Conservation (phyloP, 2,113 vertebrate genomes). For the Sarotherodon lohbergeri region DNA sequence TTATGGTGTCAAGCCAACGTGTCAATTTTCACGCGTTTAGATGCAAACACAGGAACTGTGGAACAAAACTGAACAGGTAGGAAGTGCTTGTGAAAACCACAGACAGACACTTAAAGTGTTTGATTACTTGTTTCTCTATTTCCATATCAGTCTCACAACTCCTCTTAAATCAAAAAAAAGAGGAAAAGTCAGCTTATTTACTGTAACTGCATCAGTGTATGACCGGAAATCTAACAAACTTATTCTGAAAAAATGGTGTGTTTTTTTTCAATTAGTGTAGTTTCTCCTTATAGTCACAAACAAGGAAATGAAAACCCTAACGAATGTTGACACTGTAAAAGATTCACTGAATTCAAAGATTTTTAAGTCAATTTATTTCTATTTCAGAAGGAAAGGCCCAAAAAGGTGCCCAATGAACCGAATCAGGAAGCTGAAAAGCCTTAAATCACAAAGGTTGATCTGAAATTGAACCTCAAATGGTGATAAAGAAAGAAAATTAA, state of each 20-base stretch:
- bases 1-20: not conserved
- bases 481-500: not conserved
- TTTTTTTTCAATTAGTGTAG: not conserved
- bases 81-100: accelerated
- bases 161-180: not conserved
- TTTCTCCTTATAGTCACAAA: not conserved
- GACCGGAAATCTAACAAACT: not conserved
- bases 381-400: not conserved
- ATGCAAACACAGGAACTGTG: not conserved
- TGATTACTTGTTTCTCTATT: not conserved
- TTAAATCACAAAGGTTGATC: not conserved
- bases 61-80: not conserved
- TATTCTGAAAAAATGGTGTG: not conserved
- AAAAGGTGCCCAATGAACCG: not conserved
- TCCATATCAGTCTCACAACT: not conserved
- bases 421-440: not conserved
- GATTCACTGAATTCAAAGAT: not conserved
- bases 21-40: not conserved
- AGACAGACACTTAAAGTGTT: not conserved
- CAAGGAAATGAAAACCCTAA: not conserved
- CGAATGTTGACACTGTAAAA: not conserved
- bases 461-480: not conserved
- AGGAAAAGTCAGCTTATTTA: not conserved
- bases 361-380: not conserved
- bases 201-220: not conserved